These are phyloP conservation scores for Scalopus aquaticus DNA, from an alignment of 2,113 vertebrate species.

Conservation along the genomic window DNA sequence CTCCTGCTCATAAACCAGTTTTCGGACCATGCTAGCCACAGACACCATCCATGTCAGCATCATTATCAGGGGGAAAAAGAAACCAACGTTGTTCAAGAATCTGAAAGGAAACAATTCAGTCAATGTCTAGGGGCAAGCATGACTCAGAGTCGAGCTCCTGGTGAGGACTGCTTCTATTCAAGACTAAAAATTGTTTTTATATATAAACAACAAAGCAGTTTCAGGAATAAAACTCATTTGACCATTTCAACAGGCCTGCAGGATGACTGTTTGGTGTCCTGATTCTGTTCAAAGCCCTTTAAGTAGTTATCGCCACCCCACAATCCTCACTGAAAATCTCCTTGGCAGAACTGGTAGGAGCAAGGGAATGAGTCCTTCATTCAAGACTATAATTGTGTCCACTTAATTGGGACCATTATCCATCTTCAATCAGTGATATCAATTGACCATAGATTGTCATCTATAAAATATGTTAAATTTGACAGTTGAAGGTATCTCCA, in stretches of 20 bases:
- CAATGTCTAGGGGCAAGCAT: accelerated
- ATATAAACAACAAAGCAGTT: no score
- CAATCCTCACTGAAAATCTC: neutral
- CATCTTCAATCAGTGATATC: neutral
- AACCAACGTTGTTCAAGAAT: slow-evolving; percentile 84
- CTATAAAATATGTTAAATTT: neutral
- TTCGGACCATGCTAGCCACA: slow-evolving; percentile 84
- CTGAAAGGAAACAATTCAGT: slow-evolving; percentile 65
- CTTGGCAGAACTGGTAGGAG: neutral
- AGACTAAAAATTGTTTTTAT: no score
- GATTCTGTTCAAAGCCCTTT: neutral
- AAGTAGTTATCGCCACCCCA: accelerated
- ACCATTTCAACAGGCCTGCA: neutral
- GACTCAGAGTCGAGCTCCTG: neutral
- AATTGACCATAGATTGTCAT: neutral
- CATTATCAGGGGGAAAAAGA: slow-evolving; percentile 86
- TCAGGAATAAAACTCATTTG: accelerated
- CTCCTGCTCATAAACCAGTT: slow-evolving; percentile 85
- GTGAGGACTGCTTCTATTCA: no score
- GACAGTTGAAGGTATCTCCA: no score
- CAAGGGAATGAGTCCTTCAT: neutral
- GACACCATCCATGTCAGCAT: slow-evolving; percentile 86
- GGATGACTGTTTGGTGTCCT: accelerated
- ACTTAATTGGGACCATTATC: no score
- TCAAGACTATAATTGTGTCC: no score